These are phyloP conservation scores for Leptestheria dahalacensis DNA, from an alignment of 1,140 invertebrate species.

Conservation along the genomic window DNA sequence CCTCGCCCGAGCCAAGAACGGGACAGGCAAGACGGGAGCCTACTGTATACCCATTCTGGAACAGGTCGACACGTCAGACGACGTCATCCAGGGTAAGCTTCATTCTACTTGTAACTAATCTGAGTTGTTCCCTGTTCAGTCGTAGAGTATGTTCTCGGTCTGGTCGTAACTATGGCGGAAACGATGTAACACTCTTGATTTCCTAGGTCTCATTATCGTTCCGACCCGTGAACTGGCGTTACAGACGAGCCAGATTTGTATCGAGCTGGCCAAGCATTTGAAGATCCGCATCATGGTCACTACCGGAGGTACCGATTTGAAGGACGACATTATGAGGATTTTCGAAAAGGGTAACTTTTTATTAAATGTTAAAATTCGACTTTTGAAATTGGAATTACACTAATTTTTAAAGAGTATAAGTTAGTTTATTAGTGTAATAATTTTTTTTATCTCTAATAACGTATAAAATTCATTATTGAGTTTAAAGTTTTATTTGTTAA, in stretches of 20 bases:
- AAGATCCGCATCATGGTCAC: slow-evolving; percentile 96
- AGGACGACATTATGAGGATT: slow-evolving; percentile 98
- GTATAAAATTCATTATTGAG: too few species aligned
- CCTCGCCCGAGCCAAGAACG: slow-evolving; percentile 96
- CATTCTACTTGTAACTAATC: neutral
- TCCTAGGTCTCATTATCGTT: slow-evolving; percentile 84
- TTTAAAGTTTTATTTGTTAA: neutral
- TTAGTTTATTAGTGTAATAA: too few species aligned
- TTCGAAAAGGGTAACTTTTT: slow-evolving; percentile 86
- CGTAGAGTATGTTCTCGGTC: neutral
- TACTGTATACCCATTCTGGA: slow-evolving; percentile 98
- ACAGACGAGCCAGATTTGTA: slow-evolving; percentile 99
- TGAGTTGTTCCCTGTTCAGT: neutral
- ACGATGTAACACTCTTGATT: too few species aligned
- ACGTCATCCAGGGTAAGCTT: slow-evolving; percentile 63
- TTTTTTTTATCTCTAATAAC: too few species aligned
- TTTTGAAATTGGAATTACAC: neutral
- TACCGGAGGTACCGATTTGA: slow-evolving; percentile 92
- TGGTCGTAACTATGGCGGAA: slow-evolving; percentile 2
- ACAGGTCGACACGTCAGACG: slow-evolving; percentile 74
- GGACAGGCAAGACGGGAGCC: slow-evolving; percentile 98
- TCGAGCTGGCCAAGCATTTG: slow-evolving; percentile 93
- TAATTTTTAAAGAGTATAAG: slow-evolving; percentile 18
- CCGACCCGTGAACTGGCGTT: slow-evolving; percentile 97
- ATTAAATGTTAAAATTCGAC: too few species aligned